A percentile compares a stretch with the other conserved stretches of the same genome.
phyloP scores from a whole-genome alignment of 2,888 invertebrate genomes.

The Cephus rjabovi region DNA sequence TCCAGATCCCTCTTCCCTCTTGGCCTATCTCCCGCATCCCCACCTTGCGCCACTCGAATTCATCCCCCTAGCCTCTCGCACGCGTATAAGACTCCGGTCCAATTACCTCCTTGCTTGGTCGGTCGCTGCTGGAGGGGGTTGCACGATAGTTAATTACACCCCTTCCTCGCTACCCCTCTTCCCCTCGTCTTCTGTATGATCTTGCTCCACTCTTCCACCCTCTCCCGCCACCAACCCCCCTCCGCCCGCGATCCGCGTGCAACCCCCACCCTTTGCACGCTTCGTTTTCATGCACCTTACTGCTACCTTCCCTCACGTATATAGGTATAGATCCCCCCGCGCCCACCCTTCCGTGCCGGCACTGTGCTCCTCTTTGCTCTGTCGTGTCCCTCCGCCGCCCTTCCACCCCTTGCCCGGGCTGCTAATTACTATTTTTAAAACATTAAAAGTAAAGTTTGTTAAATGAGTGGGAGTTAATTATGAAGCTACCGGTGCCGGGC shows the following conservation, averaged over 20 bases:
- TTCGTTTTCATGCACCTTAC: too few species aligned
- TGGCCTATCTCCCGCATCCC: constrained; percentile 6
- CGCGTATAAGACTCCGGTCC: constrained; percentile 65
- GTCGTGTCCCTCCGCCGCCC: neutral
- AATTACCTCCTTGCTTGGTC: constrained; percentile 65
- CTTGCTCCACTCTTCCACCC: neutral
- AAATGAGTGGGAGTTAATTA: constrained; percentile 67
- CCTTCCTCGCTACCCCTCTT: constrained; percentile 30
- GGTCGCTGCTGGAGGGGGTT: constrained; percentile 61
- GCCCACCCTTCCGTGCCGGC: too few species aligned
- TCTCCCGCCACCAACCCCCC: neutral
- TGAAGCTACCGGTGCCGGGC: constrained; percentile 57
- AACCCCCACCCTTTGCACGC: constrained; percentile 27
- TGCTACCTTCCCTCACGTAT: too few species aligned
- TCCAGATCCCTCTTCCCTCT: constrained; percentile 10
- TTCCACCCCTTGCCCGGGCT: constrained; percentile 55
- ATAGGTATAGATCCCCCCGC: neutral
- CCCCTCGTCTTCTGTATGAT: neutral
- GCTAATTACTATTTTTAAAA: constrained; percentile 67
- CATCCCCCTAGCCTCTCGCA: constrained; percentile 22
- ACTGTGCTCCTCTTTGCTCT: constrained; percentile 17
- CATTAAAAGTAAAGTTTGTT: constrained; percentile 67
- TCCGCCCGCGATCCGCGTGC: neutral
- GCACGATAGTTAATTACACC: constrained; percentile 66
- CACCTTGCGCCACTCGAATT: neutral